These are phyloP conservation scores for Phrynocephalus versicolor DNA, from an alignment of 2,113 vertebrate genomes.

Conservation along the genomic window DNA sequence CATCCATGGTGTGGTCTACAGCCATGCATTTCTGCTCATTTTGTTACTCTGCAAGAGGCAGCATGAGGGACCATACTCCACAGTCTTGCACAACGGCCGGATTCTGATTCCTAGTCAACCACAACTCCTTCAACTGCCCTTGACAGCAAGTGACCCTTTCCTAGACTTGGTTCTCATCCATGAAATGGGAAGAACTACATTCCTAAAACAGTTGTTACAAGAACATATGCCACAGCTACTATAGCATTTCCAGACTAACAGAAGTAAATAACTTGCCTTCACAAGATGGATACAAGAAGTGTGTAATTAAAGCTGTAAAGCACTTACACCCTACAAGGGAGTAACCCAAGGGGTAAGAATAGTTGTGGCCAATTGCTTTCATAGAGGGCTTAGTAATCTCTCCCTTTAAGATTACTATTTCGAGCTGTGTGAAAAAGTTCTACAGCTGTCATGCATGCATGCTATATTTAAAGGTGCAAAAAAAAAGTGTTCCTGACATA, in stretches of 20 bases:
- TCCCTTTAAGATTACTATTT: constrained; percentile 14
- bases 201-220: background rate
- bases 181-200: background rate
- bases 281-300: background rate
- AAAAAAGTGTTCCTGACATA: constrained; percentile 44
- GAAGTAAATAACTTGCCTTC: background rate
- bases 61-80: background rate
- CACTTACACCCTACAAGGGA: constrained; percentile 12
- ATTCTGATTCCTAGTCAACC: background rate
- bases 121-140: background rate
- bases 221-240: background rate
- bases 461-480: constrained; percentile 3
- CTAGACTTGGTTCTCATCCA: background rate
- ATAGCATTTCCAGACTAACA: background rate
- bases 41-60: background rate
- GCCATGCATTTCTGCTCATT: background rate
- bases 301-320: constrained; percentile 1
- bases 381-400: background rate
- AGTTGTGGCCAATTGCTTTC: constrained; percentile 5
- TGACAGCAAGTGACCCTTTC: background rate
- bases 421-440: constrained; percentile 4
- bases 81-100: background rate
- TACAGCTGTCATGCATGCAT: background rate
- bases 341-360: constrained; percentile 13
- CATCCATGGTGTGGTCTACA: background rate